Base-by-base conservation (phyloP, 2,797 vertebrate genomes). In the Dromococcyx pavoninus region DNA sequence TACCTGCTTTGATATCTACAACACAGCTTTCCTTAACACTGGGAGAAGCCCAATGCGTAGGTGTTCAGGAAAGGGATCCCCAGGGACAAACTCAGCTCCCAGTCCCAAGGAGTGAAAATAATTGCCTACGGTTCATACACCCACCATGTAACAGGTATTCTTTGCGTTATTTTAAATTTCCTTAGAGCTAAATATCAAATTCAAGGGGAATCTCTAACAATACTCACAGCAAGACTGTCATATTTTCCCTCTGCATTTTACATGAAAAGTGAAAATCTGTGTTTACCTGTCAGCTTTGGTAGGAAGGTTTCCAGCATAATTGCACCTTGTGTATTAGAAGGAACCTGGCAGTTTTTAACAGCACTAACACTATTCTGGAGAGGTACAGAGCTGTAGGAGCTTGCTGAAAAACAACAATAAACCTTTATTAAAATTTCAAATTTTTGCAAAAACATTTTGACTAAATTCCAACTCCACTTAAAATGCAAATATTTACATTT, bases 401-500 rank as follows among this genome's bases (percentile, higher is more conserved):
- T 88, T 84, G 80, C 67, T 93, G 80, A 73, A 95, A 95, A 91
- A 86, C 39, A 96, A 51, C 32, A 80, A 80, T 48, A 91, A 64
- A 35, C 14, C 56, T 97, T 93, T 91, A 95, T 82, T 96, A 79
- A 88, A 85, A 84, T 71, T 44, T 56, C 33, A 37, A 74, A 32
- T 7, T 96, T 91, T 82, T 76, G 67, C 54, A 91, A 87, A 91
- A 89, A 39, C 22, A 67, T 81, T 94, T 90, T 90, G 70, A 93
- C 60, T 81, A 48, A 87, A 90, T 91, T 94, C 74, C 67, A 93
- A 41, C 64, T 74, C 74, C 73, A 73, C 30, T 90, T 93, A 46
- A 96, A 87, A 84, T 51, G 56, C 39, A 91, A 94, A 86, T 93
- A 90, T 94, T 96, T 93, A 92, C 82, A 92, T 76, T 92, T 90